These are phyloP conservation scores for Diprion similis DNA, from an alignment of 1,140 invertebrate genomes.

Conservation along the genomic window DNA sequence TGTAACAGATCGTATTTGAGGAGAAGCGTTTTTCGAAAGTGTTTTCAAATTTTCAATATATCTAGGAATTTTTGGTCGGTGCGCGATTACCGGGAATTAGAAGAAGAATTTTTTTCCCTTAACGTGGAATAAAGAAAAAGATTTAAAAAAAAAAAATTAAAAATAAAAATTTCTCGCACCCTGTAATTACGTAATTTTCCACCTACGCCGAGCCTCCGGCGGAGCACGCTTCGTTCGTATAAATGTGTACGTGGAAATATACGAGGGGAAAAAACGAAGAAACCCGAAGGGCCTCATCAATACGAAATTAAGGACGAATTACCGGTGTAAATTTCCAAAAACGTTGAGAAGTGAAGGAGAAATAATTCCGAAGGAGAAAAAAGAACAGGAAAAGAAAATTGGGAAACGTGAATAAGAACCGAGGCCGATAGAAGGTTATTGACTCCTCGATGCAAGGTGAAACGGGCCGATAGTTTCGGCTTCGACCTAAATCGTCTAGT, in stretches of 20 bases:
- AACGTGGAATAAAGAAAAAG: not conserved
- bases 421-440: not conserved
- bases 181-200: slow-evolving; percentile 39
- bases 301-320: slow-evolving; percentile 8
- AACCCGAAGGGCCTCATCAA: not conserved
- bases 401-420: not conserved
- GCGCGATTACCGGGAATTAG: slow-evolving; percentile 22
- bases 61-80: slow-evolving; percentile 22
- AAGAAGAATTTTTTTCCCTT: not conserved
- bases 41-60: too few species aligned
- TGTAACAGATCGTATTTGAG: too few species aligned
- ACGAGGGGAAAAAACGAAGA: not conserved
- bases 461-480: not conserved
- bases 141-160: slow-evolving; percentile 30
- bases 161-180: slow-evolving; percentile 36
- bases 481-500: not conserved
- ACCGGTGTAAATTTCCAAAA: not conserved
- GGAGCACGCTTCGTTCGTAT: not conserved
- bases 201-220: slow-evolving; percentile 26
- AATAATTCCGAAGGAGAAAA: not conserved
- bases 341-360: too few species aligned
- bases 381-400: not conserved
- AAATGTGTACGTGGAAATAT: not conserved
- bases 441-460: not conserved
- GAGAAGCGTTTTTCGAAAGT: too few species aligned